These are phyloP conservation scores for Willisornis vidua DNA, from an alignment of 2,113 vertebrate species.

Conservation along the genomic window DNA sequence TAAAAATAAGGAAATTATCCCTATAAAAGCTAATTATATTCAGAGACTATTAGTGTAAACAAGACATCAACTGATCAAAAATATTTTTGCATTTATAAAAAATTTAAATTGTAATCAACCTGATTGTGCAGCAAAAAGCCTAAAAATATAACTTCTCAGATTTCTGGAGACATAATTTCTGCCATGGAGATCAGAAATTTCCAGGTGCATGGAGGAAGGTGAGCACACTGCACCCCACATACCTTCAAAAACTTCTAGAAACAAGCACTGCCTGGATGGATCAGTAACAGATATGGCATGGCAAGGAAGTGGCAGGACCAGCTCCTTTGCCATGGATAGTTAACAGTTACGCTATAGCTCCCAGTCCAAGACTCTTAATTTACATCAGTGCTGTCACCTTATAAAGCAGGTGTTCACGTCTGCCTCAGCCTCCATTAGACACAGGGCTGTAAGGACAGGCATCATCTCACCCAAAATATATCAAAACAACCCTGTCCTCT, in stretches of 20 bases:
- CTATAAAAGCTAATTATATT: slow-evolving; percentile 3
- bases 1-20: slow-evolving; percentile 5
- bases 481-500: background rate
- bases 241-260: background rate
- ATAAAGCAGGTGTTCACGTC: background rate
- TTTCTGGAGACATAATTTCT: background rate
- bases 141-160: background rate
- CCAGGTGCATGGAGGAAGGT: background rate
- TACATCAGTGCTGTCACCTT: background rate
- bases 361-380: background rate
- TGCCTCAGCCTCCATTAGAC: background rate
- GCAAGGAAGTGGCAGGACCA: background rate
- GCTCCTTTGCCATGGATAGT: background rate
- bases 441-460: background rate
- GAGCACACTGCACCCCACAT: background rate
- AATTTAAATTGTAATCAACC: background rate
- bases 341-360: background rate
- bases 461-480: background rate
- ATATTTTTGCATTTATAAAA: slow-evolving; percentile 31
- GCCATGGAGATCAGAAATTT: background rate
- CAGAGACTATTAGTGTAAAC: background rate
- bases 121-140: background rate
- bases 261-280: background rate
- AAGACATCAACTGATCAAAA: slow-evolving; percentile 12
- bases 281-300: background rate